phyloP scores from a whole-genome alignment of 2,113 vertebrate genomes.

The Neotoma lepida region DNA sequence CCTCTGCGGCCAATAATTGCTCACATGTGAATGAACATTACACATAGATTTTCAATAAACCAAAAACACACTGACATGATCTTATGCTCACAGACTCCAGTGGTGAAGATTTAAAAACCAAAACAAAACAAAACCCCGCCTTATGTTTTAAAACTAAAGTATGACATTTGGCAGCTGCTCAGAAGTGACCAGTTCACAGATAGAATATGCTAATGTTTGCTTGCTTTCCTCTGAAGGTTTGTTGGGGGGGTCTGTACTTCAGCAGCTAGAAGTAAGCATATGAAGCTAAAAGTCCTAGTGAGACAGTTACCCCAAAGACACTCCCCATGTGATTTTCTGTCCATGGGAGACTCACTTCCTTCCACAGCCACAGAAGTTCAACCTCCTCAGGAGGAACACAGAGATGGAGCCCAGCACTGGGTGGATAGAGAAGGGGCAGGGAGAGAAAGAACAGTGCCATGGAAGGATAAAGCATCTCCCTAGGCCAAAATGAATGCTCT shows the following conservation, averaged over 20 bases:
- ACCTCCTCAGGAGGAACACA: not conserved
- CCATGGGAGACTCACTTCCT: not conserved
- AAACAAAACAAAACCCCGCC: not conserved
- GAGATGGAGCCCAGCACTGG: not conserved
- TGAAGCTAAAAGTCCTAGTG: not conserved
- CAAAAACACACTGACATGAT: no score
- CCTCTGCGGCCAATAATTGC: not conserved
- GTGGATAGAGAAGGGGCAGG: not conserved
- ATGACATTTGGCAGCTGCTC: not conserved
- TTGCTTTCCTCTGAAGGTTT: not conserved
- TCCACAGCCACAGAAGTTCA: not conserved
- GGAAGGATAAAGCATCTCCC: no score
- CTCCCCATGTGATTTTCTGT: not conserved
- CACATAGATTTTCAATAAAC: not conserved
- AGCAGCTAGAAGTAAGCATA: not conserved
- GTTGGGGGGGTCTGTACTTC: not conserved
- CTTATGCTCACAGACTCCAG: not conserved
- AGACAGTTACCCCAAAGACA: not conserved
- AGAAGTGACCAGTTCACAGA: not conserved
- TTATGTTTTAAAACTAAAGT: not conserved
- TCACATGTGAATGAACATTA: fast-evolving
- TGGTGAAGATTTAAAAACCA: not conserved
- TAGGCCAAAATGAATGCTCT: not conserved
- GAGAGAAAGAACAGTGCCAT: fast-evolving
- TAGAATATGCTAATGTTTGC: fast-evolving